Evolutionary conservation across 2,888 invertebrate species (phyloP).

Genomic region (Brachyptera risi): DNA sequence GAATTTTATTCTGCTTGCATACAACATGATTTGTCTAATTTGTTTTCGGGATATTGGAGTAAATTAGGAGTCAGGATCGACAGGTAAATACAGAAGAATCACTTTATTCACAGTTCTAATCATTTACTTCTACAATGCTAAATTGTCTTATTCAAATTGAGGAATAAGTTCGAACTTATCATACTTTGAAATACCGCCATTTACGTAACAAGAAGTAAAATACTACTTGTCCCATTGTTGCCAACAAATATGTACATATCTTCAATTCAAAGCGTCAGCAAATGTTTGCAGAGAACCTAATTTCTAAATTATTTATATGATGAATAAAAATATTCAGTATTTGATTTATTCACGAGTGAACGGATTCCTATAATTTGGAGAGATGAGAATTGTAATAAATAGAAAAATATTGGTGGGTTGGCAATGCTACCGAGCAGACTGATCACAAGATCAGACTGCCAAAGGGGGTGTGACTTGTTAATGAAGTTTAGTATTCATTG

Average conservation of each 20-base stretch:
- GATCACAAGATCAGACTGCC: slow-evolving; percentile 12
- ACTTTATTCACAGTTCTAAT: neutral
- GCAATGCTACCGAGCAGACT: neutral
- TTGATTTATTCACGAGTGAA: too few relatives aligned
- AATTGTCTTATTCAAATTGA: too few relatives aligned
- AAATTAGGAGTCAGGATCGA: neutral
- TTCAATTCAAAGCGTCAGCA: too few relatives aligned
- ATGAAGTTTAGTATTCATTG: slow-evolving; percentile 33
- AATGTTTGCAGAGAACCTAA: too few relatives aligned
- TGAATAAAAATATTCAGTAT: neutral
- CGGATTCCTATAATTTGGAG: too few relatives aligned
- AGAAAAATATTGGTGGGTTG: slow-evolving; percentile 2
- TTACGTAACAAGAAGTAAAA: too few relatives aligned
- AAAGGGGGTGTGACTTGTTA: slow-evolving; percentile 19
- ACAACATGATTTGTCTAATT: neutral
- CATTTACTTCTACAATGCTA: neutral
- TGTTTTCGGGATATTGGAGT: slow-evolving; percentile 12
- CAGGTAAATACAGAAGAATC: neutral
- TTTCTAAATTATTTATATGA: neutral
- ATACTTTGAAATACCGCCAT: too few relatives aligned
- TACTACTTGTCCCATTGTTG: neutral
- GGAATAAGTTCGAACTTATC: too few relatives aligned
- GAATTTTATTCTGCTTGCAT: neutral
- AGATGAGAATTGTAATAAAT: too few relatives aligned
- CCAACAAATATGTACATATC: slow-evolving; percentile 3